phyloP scores from a whole-genome alignment of 2,888 invertebrate species.

The Elmis aenea region DNA sequence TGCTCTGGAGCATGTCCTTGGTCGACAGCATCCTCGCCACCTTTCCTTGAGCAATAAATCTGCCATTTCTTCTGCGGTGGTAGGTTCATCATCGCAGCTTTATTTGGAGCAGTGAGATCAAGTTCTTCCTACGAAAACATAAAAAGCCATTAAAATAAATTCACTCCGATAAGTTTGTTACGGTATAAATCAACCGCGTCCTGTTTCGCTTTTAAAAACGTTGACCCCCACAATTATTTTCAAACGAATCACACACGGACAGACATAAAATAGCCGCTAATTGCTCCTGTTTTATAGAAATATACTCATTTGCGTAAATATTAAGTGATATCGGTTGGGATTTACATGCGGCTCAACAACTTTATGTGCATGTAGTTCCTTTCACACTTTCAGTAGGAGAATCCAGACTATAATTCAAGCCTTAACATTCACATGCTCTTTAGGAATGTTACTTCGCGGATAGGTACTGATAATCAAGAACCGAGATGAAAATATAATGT shows the following conservation, averaged over 20 bases:
- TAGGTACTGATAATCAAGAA: too few relatives aligned
- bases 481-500: too few relatives aligned
- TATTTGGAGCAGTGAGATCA: conserved; percentile 88
- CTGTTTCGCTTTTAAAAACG: conserved; percentile 7
- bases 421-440: conserved; percentile 1
- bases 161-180: neutral
- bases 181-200: conserved; percentile 4
- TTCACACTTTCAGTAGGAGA: conserved; percentile 6
- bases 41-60: conserved; percentile 86
- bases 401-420: too few relatives aligned
- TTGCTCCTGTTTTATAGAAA: conserved; percentile 4
- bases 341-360: neutral
- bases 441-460: conserved; percentile 4
- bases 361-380: conserved; percentile 2
- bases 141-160: neutral
- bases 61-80: conserved; percentile 97
- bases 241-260: conserved; percentile 3
- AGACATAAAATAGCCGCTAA: conserved; percentile 5
- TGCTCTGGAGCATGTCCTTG: conserved; percentile 80
- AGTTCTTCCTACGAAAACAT: conserved; percentile 70
- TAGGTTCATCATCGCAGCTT: conserved; percentile 88
- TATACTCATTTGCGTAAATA: conserved; percentile 3
- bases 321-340: conserved; percentile 1
- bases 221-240: conserved; percentile 4
- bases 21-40: conserved; percentile 62